A percentile compares a stretch with the other conserved stretches of the same genome.
These are phyloP conservation scores for Aporophyla lueneburgensis DNA, from an alignment of 2,888 invertebrate species.

Conservation along the genomic window DNA sequence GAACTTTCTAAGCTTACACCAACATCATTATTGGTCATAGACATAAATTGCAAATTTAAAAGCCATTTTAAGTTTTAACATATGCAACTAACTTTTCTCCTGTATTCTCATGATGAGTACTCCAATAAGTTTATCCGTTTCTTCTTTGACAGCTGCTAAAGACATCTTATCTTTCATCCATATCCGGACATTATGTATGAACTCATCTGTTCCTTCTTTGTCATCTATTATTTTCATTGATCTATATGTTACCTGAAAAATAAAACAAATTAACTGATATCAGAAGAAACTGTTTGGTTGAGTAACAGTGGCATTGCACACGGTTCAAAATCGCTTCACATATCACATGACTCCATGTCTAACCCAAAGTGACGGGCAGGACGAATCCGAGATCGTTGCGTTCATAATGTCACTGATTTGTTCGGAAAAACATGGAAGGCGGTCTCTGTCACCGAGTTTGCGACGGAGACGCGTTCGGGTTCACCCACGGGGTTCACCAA, in stretches of 20 bases:
- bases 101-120: constrained; percentile 88
- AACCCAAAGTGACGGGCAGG: too few relatives aligned
- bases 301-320: too few relatives aligned
- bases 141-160: constrained; percentile 86
- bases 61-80: background rate
- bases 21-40: background rate
- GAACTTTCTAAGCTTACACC: background rate
- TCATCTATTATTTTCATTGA: constrained; percentile 84
- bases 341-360: too few relatives aligned
- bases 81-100: constrained; percentile 81
- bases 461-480: too few relatives aligned
- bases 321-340: background rate
- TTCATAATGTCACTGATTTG: too few relatives aligned
- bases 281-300: background rate
- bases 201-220: constrained; percentile 84
- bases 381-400: too few relatives aligned
- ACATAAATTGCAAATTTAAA: background rate
- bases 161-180: constrained; percentile 90
- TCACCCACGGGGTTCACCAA: too few relatives aligned
- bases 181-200: constrained; percentile 82
- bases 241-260: constrained; percentile 83
- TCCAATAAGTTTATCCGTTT: constrained; percentile 83
- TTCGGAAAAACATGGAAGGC: too few relatives aligned
- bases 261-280: background rate
- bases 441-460: too few relatives aligned